Evolutionary conservation across 2,888 invertebrate genomes (phyloP), one percentile per base, ranked within the genome.

Genomic region (Lasioglossum zephyrum): DNA sequence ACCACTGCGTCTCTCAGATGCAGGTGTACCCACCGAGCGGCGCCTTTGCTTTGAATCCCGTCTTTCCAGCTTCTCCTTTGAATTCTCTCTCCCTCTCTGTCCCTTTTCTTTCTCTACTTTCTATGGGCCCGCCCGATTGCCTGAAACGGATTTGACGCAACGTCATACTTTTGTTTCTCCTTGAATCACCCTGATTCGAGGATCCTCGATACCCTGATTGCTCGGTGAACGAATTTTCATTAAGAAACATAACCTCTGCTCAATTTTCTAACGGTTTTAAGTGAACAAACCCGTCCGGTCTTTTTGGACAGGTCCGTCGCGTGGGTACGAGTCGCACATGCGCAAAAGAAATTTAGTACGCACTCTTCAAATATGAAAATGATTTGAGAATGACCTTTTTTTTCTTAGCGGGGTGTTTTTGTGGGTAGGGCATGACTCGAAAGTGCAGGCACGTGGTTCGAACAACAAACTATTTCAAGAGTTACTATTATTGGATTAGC

Each of bases 11-110:
- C 86, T 83, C 86, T 31, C 53, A 26, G 73, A 79, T 79, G 89
- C 91, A 89, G 90, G 88, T 91, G 85, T 88, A 69, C 74, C 73
- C 11, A 57, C 26, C 26, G 47, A 79, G 82, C 81, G 78, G 81
- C 77, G 49, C 76, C 78, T 78, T 84, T 81, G 60, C 85, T 36
- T 36, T 4, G 66, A 44, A 70, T 77, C 77, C 77, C 75, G 77
- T 70, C 73, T 41, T 39, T 13, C 60, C 26, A 39, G 18, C 13
- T 18, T 63, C 36, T 63, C 11, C 5, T 49, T 49, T 47, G 4
- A 26, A 73, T 18, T 49, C 22, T 31, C 36, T 36, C 36, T 26
- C 26, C 53, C 44, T 60, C 47, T 60, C 39, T 16, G 53, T n/a
- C 77, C 31, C 36, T 60, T 16, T 26, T 2, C 22, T 39, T 39